Percentiles rank a stretch among this genome's conserved stretches.
Conservation (phyloP, 2,888 invertebrate genomes). For the Protonemura montana region DNA sequence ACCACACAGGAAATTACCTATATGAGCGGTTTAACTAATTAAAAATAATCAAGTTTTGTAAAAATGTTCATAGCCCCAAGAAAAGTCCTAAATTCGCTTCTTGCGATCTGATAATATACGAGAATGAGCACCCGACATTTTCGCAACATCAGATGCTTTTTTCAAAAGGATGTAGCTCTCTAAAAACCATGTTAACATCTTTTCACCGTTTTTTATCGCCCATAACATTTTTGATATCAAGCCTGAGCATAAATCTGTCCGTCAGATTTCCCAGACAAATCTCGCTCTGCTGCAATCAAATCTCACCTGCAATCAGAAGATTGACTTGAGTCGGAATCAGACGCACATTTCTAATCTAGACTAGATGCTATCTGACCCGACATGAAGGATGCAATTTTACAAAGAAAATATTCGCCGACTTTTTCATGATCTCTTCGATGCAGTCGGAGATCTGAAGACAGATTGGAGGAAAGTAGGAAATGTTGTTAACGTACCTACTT, state of each 20-base stretch:
- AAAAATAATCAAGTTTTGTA: no score
- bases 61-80: no score
- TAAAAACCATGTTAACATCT: neutral
- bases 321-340: neutral
- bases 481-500: no score
- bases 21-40: no score
- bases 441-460: neutral
- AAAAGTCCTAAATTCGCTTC: no score
- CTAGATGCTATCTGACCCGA: neutral
- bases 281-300: neutral
- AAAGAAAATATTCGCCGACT: neutral
- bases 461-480: neutral
- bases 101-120: no score
- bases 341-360: neutral
- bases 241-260: neutral
- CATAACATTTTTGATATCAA: neutral
- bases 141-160: neutral
- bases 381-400: neutral
- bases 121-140: neutral
- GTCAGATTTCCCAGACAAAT: neutral
- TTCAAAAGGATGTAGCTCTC: neutral
- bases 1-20: no score
- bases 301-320: neutral
- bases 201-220: neutral
- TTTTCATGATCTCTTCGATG: neutral